Base-by-base conservation (phyloP, 2,888 invertebrate genomes). In the Congeria kusceri region DNA sequence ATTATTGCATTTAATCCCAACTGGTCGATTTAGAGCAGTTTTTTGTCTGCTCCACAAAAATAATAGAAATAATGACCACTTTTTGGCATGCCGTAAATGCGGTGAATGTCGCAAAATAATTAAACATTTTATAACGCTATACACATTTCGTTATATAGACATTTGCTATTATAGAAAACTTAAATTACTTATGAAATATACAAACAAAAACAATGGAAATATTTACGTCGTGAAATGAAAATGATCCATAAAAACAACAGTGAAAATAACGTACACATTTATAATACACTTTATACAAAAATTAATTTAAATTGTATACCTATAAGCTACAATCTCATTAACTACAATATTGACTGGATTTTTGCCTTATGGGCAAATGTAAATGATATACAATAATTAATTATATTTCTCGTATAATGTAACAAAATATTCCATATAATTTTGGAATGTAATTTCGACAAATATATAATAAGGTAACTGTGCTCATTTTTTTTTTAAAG, bases 261-360 rank as follows among this genome's bases (percentile, higher is more conserved):
- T 68, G 68, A 68, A 64, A 47, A 66, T 44, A 65, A 69, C 75
- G 47, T 69, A 76, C 63, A 71, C 56, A 76, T 66, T 62, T 66
- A 76, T 66, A 76, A 32, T 64, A 72, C 71, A 72, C 64, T 76
- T 66, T 76, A 59, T 76, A 76, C 70, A 76, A 44, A 69, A 64
- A 72, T 72, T 64, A 72, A 76, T 32, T 76, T 70, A 76, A 53
- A 5, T 25, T 47, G 58, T 76, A 62, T 58, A 56, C 64, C 59
- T 72, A 66, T 59, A 66, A 53, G 29, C 76, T 76, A 76, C 76
- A 76, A 76, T 76, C 76, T 76, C 76, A 70, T n/a, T 72, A 46
- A 53, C 62, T 23, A 23, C 28, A 62, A 32, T 63, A 56, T 57
- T 56, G 27, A 62, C 63, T 65, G 29, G 20, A 28, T 46, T 20